Evolutionary conservation across 2,888 invertebrate species (phyloP).

Genomic region (Orthonevra nobilis): DNA sequence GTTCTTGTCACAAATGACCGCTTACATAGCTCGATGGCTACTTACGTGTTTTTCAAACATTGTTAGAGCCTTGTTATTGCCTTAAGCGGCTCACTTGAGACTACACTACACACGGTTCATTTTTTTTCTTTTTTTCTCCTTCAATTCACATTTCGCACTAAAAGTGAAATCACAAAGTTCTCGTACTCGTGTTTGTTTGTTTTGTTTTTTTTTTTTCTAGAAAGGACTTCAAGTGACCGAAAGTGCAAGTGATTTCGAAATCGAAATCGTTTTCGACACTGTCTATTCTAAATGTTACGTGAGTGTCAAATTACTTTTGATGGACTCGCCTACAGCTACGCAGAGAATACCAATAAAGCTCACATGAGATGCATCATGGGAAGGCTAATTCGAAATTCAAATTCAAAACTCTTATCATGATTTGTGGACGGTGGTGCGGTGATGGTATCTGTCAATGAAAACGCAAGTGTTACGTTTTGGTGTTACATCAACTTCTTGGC

Average conservation of each 20-base stretch:
- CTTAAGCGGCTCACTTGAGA: conserved; percentile 6
- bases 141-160: neutral
- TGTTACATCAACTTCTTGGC: conserved; percentile 5
- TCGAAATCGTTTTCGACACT: neutral
- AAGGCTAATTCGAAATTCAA: too few relatives aligned
- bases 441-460: neutral
- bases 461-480: neutral
- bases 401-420: neutral
- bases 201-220: too few relatives aligned
- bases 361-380: neutral
- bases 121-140: neutral
- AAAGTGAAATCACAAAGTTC: conserved; percentile 14
- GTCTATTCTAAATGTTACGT: neutral
- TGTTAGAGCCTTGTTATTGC: neutral
- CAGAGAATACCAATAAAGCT: conserved; percentile 1
- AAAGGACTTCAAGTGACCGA: neutral
- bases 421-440: too few relatives aligned
- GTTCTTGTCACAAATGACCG: conserved; percentile 26
- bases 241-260: conserved; percentile 2
- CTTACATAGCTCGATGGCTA: conserved; percentile 2
- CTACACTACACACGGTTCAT: neutral
- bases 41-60: conserved; percentile 33
- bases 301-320: neutral
- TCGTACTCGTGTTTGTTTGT: too few relatives aligned
- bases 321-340: neutral